A percentile compares a stretch with the other conserved stretches of the same genome.
These are phyloP conservation scores for Holothuria scabra DNA, from an alignment of 53 echinoderm and acorn worm genomes.

Conservation along the genomic window DNA sequence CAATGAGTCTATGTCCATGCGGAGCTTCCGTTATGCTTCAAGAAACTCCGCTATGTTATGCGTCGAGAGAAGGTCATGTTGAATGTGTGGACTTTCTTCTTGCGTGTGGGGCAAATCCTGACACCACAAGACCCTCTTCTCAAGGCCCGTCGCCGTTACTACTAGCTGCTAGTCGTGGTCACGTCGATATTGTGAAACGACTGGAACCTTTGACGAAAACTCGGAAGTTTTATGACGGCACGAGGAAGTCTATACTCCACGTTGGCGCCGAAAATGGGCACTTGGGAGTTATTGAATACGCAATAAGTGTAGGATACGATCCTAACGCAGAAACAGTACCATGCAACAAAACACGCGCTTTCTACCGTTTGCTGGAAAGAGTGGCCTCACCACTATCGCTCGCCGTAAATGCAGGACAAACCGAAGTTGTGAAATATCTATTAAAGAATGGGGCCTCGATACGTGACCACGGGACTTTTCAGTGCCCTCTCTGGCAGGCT, in stretches of 20 bases:
- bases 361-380: conserved; percentile 1
- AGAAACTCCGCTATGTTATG: conserved; percentile 29
- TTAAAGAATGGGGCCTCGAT: conserved; percentile 43
- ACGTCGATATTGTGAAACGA: conserved; percentile 10
- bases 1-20: conserved; percentile 41
- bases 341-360: conserved; percentile 1
- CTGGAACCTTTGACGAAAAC: conserved; percentile 14
- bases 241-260: conserved; percentile 14
- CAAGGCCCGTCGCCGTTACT: conserved; percentile 6
- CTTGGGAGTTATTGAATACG: conserved; percentile 27
- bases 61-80: conserved; percentile 25
- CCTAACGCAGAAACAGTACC: conserved; percentile 22
- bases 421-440: conserved; percentile 31
- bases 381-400: conserved; percentile 27
- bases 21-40: not conserved
- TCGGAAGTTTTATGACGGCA: conserved; percentile 20
- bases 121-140: not conserved
- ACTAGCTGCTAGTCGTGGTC: conserved; percentile 20
- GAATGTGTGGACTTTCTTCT: conserved; percentile 38
- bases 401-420: conserved; percentile 22
- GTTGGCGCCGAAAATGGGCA: conserved; percentile 37
- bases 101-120: conserved; percentile 34
- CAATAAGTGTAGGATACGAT: conserved; percentile 5
- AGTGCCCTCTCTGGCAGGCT: conserved; percentile 39
- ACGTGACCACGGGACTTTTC: not conserved